Evolutionary conservation across 1,140 invertebrate genomes (phyloP), one percentile per base, ranked within the genome.

Genomic region (Drosophila kanapiae): DNA sequence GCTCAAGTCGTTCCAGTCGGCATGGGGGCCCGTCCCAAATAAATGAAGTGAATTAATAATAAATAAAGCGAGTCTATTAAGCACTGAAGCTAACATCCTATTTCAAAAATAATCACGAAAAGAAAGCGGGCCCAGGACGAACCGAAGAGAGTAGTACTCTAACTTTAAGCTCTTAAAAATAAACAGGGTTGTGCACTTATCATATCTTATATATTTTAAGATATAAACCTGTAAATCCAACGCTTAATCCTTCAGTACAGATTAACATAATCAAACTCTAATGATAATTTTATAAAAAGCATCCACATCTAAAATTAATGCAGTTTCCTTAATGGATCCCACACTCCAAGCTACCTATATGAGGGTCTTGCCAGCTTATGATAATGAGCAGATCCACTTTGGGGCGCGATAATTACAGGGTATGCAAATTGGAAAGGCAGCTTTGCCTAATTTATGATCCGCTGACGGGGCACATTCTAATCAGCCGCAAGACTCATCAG

Each of bases 391-490:
- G 62, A 62, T 40, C 35, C 61, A 60, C 61, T 56, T 56, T 40
- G 53, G 33, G 6, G 35, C n/a, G 61, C 35, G 57, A 64, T 64
- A 64, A 65, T 64, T 70, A 70, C 67, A 80, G 84, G 38, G 80
- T 69, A 80, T 72, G 35, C 13, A 78, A 80, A 84, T 75, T 84
- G 64, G 78, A 87, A 84, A 84, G 85, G 77, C 72, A 83, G 54
- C 69, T 58, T 53, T 58, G 59, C 58, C 61, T 62, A 71, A 84
- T 84, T 86, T 78, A 78, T 80, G 74, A 65, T 53, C 70, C 51
- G 61, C 70, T 90, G 85, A 88, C 78, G 75, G 48, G 58, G 69
- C 85, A 80, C 67, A 69, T 84, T 90, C 85, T 84, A 88, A 90
- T 90, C 84, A 80, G 63, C 31, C 69, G 51, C 54, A 43, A 70